Conservation (phyloP, 2,113 vertebrate species). For the Irena cyanogastra region DNA sequence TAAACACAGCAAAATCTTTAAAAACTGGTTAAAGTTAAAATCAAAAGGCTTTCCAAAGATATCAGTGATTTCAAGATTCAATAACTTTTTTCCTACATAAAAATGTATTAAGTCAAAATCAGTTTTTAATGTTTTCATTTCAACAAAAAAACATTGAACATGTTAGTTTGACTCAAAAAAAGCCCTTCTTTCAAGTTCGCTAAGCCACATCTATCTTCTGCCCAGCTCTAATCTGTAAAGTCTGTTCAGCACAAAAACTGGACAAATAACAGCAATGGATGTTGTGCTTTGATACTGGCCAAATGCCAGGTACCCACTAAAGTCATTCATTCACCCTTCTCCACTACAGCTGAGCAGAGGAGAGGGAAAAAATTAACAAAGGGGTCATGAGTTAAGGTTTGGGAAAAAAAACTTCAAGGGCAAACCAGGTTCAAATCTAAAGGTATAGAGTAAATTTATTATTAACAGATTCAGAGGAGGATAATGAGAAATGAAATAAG, state of each 20-base stretch:
- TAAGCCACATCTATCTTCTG: background rate
- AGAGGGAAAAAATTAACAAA: background rate
- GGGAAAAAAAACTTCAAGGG: background rate
- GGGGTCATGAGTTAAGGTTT: background rate
- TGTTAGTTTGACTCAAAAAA: background rate
- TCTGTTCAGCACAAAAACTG: background rate
- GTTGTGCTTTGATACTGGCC: background rate
- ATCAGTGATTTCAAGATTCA: background rate
- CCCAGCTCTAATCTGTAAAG: background rate
- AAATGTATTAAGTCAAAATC: background rate
- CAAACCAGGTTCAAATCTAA: background rate
- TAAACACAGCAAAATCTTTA: background rate
- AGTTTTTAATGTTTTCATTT: background rate
- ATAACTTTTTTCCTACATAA: no score
- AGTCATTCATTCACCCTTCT: background rate
- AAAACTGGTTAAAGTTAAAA: background rate
- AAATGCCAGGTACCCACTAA: background rate
- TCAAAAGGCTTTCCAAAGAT: background rate
- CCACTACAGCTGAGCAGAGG: background rate
- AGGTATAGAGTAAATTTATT: background rate
- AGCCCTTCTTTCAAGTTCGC: background rate
- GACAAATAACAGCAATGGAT: background rate
- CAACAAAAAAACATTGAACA: background rate
- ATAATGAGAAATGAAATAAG: rapidly evolving
- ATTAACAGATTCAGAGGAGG: background rate